Percentiles rank a stretch among this genome's conserved stretches.
Evolutionary conservation across 2,113 vertebrate species (phyloP).

Genomic region (Ranitomeya imitator): DNA sequence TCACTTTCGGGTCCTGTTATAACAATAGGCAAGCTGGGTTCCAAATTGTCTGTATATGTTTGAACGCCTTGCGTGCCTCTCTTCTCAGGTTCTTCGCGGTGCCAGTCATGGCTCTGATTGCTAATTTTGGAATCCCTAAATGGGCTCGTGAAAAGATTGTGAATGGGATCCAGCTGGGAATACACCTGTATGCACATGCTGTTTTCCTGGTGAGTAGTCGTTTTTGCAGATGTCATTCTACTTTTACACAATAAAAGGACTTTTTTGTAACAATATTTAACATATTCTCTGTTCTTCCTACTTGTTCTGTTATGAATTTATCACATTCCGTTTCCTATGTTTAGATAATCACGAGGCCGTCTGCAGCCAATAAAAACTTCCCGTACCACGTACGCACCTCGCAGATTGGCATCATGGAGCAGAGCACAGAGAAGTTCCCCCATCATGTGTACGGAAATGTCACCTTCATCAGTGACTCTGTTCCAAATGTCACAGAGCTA

Average conservation of each 20-base stretch:
- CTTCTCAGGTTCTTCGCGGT: constrained; percentile 87
- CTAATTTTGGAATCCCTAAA: constrained; percentile 90
- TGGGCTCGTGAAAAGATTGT: constrained; percentile 95
- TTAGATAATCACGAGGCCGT: constrained; percentile 88
- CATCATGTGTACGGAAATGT: constrained; percentile 90
- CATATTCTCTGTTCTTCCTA: neutral
- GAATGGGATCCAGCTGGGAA: constrained; percentile 90
- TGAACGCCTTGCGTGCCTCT: neutral
- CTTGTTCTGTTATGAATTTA: neutral
- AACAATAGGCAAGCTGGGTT: neutral
- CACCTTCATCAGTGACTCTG: constrained; percentile 87
- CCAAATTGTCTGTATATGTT: neutral
- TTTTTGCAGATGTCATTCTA: too few species aligned
- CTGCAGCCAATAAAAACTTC: constrained; percentile 93
- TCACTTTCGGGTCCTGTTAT: neutral
- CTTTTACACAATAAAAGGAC: too few species aligned
- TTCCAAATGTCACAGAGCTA: constrained; percentile 92
- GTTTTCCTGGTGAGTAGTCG: constrained; percentile 78
- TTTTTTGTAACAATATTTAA: too few species aligned
- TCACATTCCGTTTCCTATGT: neutral
- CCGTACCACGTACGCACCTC: constrained; percentile 91
- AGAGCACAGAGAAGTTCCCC: constrained; percentile 78
- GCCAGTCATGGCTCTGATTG: constrained; percentile 88
- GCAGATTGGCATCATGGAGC: constrained; percentile 83
- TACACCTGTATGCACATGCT: constrained; percentile 89